Evolutionary conservation across 92 coral and sea anemone genomes (phyloP).

Genomic region (Actinernus sp.): DNA sequence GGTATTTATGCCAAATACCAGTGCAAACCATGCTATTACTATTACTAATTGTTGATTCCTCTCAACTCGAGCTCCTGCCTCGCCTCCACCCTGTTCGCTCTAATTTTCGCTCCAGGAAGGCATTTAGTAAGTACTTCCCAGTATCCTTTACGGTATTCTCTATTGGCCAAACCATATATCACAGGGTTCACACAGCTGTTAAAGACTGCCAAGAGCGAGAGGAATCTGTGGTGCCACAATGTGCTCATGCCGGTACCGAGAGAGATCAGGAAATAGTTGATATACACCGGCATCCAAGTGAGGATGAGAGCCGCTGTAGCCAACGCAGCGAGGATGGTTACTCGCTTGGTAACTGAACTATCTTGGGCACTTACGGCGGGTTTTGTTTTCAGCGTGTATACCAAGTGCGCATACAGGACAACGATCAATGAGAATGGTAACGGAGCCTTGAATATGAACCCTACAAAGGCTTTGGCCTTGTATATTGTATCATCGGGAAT

Average conservation of each 20-base stretch:
- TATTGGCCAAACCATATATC: conserved; percentile 66
- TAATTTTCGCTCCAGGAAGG: too few species aligned
- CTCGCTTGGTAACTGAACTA: conserved; percentile 23
- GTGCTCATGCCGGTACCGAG: conserved; percentile 40
- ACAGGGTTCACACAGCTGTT: conserved; percentile 75
- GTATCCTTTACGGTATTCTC: conserved; percentile 76
- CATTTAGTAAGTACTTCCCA: conserved; percentile 14
- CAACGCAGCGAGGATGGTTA: conserved; percentile 74
- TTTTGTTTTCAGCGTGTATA: conserved; percentile 79
- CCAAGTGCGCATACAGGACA: conserved; percentile 68
- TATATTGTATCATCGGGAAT: conserved; percentile 24
- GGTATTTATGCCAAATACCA: too few species aligned
- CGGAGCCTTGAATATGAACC: conserved; percentile 68
- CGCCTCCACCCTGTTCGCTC: too few species aligned
- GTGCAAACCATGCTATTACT: too few species aligned
- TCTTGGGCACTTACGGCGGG: conserved; percentile 71
- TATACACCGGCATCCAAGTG: conserved; percentile 72
- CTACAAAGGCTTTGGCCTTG: conserved; percentile 34
- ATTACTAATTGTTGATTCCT: too few species aligned
- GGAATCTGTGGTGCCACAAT: conserved; percentile 50
- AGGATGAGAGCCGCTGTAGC: conserved; percentile 68
- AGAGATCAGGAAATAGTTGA: conserved; percentile 56
- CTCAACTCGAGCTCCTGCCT: too few species aligned
- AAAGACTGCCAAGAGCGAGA: conserved; percentile 53
- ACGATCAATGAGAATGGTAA: conserved; percentile 66